phyloP scores from a whole-genome alignment of 2,113 vertebrate species.

The Pterophyllum scalare region DNA sequence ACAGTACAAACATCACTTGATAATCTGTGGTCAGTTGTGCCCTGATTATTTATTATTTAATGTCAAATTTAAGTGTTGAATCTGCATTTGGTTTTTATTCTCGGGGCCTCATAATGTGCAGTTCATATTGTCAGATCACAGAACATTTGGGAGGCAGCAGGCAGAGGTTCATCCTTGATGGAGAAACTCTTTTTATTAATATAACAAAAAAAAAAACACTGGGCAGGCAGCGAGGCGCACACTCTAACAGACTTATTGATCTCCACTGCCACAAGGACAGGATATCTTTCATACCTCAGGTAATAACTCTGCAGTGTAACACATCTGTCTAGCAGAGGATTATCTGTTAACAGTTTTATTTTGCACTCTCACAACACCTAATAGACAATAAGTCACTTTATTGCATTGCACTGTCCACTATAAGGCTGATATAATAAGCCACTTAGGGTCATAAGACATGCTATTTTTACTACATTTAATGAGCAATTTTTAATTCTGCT shows the following conservation, averaged over 20 bases:
- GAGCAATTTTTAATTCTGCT: neutral
- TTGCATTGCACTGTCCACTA: neutral
- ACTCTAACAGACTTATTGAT: neutral
- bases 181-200: neutral
- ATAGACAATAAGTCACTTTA: neutral
- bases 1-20: conserved; percentile 37
- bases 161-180: neutral
- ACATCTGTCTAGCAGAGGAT: neutral
- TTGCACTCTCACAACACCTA: neutral
- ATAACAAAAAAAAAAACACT: neutral
- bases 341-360: neutral
- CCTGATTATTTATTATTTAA: neutral
- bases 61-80: neutral
- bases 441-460: neutral
- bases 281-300: neutral
- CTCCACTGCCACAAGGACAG: neutral
- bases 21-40: conserved; percentile 1
- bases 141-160: no score
- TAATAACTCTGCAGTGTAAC: neutral
- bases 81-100: neutral
- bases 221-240: neutral
- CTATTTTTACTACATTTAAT: no score
- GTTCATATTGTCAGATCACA: neutral
- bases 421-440: neutral
- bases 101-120: neutral